phyloP scores from a whole-genome alignment of 2,797 vertebrate genomes.

The Gymnoscopelus braueri region DNA sequence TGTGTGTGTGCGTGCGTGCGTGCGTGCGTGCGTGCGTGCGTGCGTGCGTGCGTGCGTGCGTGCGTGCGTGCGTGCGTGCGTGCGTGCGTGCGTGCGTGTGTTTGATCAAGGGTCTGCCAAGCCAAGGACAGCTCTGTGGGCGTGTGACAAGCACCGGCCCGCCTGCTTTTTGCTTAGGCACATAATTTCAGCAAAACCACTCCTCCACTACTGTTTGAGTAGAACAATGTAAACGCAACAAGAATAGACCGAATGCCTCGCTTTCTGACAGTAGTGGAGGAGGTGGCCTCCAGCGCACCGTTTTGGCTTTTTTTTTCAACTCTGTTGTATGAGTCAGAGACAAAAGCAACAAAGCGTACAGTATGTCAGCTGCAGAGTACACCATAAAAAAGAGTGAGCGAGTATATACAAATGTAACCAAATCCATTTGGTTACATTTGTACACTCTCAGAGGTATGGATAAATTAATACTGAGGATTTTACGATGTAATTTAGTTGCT shows the following conservation, averaged over 20 bases:
- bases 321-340: background rate
- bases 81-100: background rate
- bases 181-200: conserved; percentile 34
- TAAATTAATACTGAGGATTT: too few relatives aligned
- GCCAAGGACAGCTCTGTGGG: conserved; percentile 4
- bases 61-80: background rate
- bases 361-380: too few relatives aligned
- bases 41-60: background rate
- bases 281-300: conserved; percentile 12
- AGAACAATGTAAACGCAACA: conserved; percentile 28
- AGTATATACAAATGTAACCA: too few relatives aligned
- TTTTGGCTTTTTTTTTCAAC: too few relatives aligned
- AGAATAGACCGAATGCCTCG: conserved; percentile 18
- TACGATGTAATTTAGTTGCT: background rate
- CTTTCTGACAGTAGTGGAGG: conserved; percentile 25
- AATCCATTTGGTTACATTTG: too few relatives aligned
- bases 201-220: conserved; percentile 23
- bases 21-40: too few relatives aligned
- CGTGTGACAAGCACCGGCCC: conserved; percentile 45
- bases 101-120: background rate
- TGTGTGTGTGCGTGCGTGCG: conserved; percentile 26
- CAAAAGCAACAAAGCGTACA: background rate
- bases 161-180: conserved; percentile 46
- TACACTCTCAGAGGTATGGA: too few relatives aligned
- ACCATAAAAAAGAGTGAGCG: too few relatives aligned